These are phyloP conservation scores for Drosophila vallismaia DNA, from an alignment of 2,888 invertebrate species.

Conservation along the genomic window DNA sequence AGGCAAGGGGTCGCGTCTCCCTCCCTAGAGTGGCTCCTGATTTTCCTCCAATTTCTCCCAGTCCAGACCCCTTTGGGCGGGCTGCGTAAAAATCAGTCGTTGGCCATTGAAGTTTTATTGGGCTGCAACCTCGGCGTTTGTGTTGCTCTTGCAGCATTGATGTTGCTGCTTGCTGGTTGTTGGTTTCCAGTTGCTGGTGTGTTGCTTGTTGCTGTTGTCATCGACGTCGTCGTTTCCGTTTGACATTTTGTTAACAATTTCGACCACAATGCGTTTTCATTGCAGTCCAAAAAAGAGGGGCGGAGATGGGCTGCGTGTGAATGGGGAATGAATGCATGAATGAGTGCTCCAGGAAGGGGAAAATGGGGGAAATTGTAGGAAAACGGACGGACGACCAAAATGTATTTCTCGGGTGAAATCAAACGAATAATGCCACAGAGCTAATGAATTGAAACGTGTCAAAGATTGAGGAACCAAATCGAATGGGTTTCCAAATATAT, in stretches of 20 bases:
- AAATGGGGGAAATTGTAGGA: neutral
- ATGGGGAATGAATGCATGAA: slow-evolving; percentile 75
- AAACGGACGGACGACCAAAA: slow-evolving; percentile 32
- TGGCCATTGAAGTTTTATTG: slow-evolving; percentile 76
- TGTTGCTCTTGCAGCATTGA: slow-evolving; percentile 15
- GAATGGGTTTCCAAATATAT: neutral
- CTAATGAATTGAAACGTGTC: slow-evolving; percentile 79
- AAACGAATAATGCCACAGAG: slow-evolving; percentile 78
- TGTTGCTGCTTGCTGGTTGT: slow-evolving; percentile 16
- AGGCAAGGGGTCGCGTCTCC: slow-evolving; percentile 28
- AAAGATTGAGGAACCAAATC: slow-evolving; percentile 62
- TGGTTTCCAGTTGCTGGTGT: slow-evolving; percentile 14
- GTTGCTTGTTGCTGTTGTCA: slow-evolving; percentile 39
- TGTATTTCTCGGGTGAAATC: slow-evolving; percentile 73
- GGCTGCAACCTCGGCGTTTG: slow-evolving; percentile 47
- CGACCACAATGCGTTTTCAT: slow-evolving; percentile 78
- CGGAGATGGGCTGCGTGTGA: slow-evolving; percentile 59
- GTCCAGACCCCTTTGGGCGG: slow-evolving; percentile 37
- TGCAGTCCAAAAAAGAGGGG: slow-evolving; percentile 43
- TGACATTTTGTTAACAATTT: slow-evolving; percentile 80
- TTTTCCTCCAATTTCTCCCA: slow-evolving; percentile 27
- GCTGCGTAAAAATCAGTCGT: slow-evolving; percentile 70
- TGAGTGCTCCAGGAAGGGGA: slow-evolving; percentile 42
- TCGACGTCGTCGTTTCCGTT: slow-evolving; percentile 67
- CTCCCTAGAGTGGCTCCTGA: slow-evolving; percentile 23